Percentiles rank a stretch among this genome's conserved stretches.
Conservation (phyloP, 30 jellyfish, hydroid and myxozoan genomes). For the Sanderia malayensis region DNA sequence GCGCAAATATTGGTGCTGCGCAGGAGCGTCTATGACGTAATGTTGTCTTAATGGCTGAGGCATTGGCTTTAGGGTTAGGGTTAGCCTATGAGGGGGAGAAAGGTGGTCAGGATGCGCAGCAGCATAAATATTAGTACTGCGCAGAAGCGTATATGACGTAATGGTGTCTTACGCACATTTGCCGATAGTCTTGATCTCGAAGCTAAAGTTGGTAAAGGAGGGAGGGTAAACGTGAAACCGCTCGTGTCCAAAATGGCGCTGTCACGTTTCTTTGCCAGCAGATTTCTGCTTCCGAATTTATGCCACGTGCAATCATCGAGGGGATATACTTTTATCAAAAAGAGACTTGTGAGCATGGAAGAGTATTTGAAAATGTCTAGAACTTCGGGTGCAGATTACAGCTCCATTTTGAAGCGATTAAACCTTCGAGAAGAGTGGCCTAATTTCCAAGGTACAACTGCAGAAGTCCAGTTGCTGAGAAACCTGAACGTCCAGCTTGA, state of each 20-base stretch:
- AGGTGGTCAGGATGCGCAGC: too few relatives aligned
- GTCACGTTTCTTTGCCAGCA: not conserved
- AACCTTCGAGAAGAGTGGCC: slow-evolving; percentile 45
- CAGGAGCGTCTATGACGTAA: too few relatives aligned
- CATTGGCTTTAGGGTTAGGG: too few relatives aligned
- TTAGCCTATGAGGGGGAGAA: too few relatives aligned
- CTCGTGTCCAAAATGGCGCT: slow-evolving; percentile 18
- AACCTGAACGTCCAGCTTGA: slow-evolving; percentile 18
- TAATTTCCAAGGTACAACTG: slow-evolving; percentile 4
- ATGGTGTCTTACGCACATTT: too few relatives aligned
- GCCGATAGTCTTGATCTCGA: too few relatives aligned
- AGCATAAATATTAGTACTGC: too few relatives aligned
- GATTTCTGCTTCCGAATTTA: not conserved
- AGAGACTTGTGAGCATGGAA: slow-evolving; percentile 45
- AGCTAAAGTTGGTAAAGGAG: not conserved
- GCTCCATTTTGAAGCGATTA: slow-evolving; percentile 26
- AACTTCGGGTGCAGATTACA: slow-evolving; percentile 29
- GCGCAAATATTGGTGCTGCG: too few relatives aligned
- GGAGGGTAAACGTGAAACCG: not conserved
- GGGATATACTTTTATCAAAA: slow-evolving; percentile 17
- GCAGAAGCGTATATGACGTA: too few relatives aligned
- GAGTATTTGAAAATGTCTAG: slow-evolving; percentile 58
- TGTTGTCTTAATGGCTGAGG: too few relatives aligned
- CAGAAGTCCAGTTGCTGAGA: slow-evolving; percentile 32
- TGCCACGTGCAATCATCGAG: not conserved